A percentile compares a stretch with the other conserved stretches of the same genome.
phyloP scores from a whole-genome alignment of 2,113 vertebrate species.

The Serinus canaria region DNA sequence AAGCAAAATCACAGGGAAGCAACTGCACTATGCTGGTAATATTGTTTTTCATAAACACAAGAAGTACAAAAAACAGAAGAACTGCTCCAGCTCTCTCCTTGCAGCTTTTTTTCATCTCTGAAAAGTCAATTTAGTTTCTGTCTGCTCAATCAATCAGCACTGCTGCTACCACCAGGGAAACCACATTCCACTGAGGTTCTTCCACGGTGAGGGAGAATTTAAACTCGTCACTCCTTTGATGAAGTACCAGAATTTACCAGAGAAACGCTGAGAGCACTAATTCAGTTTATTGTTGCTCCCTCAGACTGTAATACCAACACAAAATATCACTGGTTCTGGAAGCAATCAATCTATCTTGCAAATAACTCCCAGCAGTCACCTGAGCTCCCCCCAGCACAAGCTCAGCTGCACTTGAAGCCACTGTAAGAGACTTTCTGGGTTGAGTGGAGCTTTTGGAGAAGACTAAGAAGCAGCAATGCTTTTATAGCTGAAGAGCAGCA shows the following conservation, averaged over 20 bases:
- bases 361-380: background rate
- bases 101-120: background rate
- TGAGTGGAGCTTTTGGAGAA: background rate
- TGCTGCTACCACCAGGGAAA: background rate
- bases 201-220: background rate
- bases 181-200: background rate
- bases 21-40: background rate
- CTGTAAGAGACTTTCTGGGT: background rate
- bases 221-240: background rate
- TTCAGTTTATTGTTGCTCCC: background rate
- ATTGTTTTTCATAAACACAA: background rate
- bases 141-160: slow-evolving; percentile 9
- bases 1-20: background rate
- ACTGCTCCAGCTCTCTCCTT: background rate
- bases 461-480: background rate
- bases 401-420: background rate
- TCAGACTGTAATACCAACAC: background rate
- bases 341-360: background rate
- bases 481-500: background rate
- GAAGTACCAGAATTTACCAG: background rate
- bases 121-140: slow-evolving; percentile 22
- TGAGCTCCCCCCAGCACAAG: background rate
- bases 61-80: background rate
- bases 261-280: background rate
- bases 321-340: background rate